Percentiles rank a stretch among this genome's conserved stretches.
Conservation (phyloP, 2,797 vertebrate species). For the Gallinago stenura region DNA sequence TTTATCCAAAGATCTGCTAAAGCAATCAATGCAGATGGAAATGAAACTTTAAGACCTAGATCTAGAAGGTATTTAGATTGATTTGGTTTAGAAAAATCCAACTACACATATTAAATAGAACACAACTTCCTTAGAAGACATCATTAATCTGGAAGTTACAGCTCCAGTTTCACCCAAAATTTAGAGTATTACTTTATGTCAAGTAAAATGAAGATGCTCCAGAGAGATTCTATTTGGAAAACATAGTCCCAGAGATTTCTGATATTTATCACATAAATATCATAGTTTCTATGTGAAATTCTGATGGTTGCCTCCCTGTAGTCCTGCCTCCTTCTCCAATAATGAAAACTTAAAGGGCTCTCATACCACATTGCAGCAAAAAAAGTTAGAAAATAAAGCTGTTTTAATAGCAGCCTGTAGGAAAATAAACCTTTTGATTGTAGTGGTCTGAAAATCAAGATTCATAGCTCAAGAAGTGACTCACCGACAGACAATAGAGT, state of each 20-base stretch:
- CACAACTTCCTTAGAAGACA: neutral
- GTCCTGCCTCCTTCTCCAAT: neutral
- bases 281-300: neutral
- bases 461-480: neutral
- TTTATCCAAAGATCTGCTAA: conserved; percentile 6
- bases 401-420: neutral
- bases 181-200: neutral
- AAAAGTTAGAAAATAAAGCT: neutral
- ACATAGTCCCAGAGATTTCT: neutral
- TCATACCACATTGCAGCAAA: neutral
- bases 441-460: neutral
- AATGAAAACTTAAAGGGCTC: neutral
- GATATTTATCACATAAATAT: conserved; percentile 1
- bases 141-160: neutral
- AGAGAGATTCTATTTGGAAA: neutral
- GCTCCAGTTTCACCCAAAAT: neutral
- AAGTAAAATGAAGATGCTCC: neutral
- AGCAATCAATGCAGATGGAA: conserved; percentile 11
- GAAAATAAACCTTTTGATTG: neutral
- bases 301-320: neutral
- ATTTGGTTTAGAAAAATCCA: conserved; percentile 46
- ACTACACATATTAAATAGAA: neutral
- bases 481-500: neutral
- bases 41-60: conserved; percentile 32
- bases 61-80: neutral